Evolutionary conservation across 2,888 invertebrate species (phyloP), one percentile per base, ranked within the genome.

Genomic region (Pachymerium ferrugineum): DNA sequence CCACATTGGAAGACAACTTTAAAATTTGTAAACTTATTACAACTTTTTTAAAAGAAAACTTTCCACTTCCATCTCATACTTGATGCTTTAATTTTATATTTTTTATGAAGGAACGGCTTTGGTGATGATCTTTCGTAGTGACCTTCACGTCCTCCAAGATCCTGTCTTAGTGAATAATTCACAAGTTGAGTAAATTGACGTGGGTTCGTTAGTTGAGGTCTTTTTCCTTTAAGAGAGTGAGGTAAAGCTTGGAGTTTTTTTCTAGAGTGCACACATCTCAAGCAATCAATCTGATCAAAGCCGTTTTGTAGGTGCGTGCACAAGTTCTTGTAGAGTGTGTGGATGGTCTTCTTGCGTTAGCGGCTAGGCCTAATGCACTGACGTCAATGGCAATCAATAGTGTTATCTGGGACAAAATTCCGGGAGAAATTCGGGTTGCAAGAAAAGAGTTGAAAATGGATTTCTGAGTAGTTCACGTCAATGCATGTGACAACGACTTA

Each of bases 301-400:
- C 62, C 62, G 62, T 62, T 62, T 62, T 62, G 62, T 62, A 62
- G 62, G 62, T 62, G 62, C 62, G 62, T 62, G 62, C 62, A 62
- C 62, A 62, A 62, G 62, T 62, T 62, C 62, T 62, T 62, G 28
- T 28, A 62, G 62, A 62, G 62, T 62, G 28, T n/a, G 25, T 25
- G 25, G 62, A 62, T 62, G 62, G 62, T 62, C 62, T 62, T 62
- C 62, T 62, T 28, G 62, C 62, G 25, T 62, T 62, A 62, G 62
- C 62, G 25, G 22, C 22, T 10, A 25, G 62, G 25, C 22, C 62
- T 62, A 62, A 62, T 62, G 62, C 62, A 62, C 28, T 62, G 62
- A 62, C 62, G 62, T 62, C 62, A 62, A 28, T 10, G 25, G 10
- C 25, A 62, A 62, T 62, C 62, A 62, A 62, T 62, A 62, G 62